Base-by-base conservation (phyloP, 2,888 invertebrate genomes). In the Corbicula japonica region DNA sequence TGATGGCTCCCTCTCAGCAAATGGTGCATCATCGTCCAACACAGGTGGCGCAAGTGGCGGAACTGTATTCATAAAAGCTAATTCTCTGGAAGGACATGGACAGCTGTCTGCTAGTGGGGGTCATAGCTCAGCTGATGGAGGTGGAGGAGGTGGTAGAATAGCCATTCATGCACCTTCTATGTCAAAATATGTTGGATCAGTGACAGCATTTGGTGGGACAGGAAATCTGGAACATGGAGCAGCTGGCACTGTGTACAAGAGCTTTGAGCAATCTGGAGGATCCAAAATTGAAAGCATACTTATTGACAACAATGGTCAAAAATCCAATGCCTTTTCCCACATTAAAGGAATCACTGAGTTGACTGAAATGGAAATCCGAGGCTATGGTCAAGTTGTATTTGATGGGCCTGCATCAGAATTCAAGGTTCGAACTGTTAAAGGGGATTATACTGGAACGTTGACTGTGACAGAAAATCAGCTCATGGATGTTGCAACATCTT, bases 61-160 rank as follows among this genome's bases (percentile, higher is more conserved):
- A 10, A 68, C 74, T 48, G 77, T 89, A 1, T 63, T 65, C 38
- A 76, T 90, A 28, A 63, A 56, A 15, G 80, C 86, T 12, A 48
- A 60, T 12, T 56, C 69, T 10, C 32, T 90, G 38, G 60, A 74
- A 41, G 90, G 90, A 15, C 87, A 89, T 74, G 90, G 90, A 15
- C 28, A 50, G 23, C 69, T 89, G 12, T 73, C 79, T 3, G 82
- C 78, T 5, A 73, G 80, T 70, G 89, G 90, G n/a, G 90, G 89
- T 18, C 44, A 54, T 26, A 85, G 86, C 46, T 82, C 77, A 15
- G 65, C 71, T 8, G 60, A 48, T 6, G 87, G 86, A 23, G 83
- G 83, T 18, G 84, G 86, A 5, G 82, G 86, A 56, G 86, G 89
- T 61, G 89, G 89, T 12, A 74, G 89, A 56, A 71, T 87, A n/a